These are phyloP conservation scores for Phragmatobia fuliginosa DNA, from an alignment of 2,888 invertebrate genomes.

Conservation along the genomic window DNA sequence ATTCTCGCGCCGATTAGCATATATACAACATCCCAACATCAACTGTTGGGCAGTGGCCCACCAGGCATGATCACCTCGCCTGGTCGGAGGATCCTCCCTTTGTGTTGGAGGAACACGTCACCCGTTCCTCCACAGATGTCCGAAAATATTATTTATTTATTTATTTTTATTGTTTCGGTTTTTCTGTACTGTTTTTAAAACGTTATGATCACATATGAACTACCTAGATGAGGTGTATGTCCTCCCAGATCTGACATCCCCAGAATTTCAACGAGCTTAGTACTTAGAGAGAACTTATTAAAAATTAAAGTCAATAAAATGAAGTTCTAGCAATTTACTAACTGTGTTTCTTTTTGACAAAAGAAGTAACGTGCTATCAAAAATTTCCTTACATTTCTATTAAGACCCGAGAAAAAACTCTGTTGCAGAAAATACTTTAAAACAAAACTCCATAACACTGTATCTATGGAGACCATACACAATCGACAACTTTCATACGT, in stretches of 20 bases:
- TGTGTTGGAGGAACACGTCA: too few relatives aligned
- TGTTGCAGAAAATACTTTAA: neutral
- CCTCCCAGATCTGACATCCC: neutral
- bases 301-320: neutral
- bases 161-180: too few relatives aligned
- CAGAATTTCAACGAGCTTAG: neutral
- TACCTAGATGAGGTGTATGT: neutral
- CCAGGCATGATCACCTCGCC: too few relatives aligned
- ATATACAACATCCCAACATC: too few relatives aligned
- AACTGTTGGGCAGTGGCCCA: too few relatives aligned
- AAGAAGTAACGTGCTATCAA: neutral
- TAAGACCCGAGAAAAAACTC: neutral
- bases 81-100: too few relatives aligned
- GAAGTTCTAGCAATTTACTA: neutral
- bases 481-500: conserved; percentile 36
- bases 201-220: neutral
- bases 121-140: too few relatives aligned
- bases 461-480: neutral
- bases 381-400: neutral
- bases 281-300: too few relatives aligned
- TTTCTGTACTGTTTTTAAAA: too few relatives aligned
- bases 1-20: too few relatives aligned
- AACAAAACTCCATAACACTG: neutral
- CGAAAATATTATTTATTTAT: neutral
- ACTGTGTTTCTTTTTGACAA: neutral